phyloP scores from a whole-genome alignment of 2,888 invertebrate species.

The Cataglyphis cursor region DNA sequence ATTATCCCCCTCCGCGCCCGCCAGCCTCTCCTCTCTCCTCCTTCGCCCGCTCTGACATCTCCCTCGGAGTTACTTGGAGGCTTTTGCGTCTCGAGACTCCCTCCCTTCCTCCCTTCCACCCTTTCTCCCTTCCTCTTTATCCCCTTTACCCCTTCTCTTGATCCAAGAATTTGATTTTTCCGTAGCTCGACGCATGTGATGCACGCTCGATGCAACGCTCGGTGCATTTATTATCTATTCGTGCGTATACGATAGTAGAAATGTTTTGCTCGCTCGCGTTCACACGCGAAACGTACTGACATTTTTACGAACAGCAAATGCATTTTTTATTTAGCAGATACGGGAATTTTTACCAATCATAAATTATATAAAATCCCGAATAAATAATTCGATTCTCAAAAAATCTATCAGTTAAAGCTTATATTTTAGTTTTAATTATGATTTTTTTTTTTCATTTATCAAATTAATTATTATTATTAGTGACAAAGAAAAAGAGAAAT shows the following conservation, averaged over 20 bases:
- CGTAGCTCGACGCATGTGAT: slow-evolving; percentile 59
- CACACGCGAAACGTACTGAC: background rate
- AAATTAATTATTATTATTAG: background rate
- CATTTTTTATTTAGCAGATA: background rate
- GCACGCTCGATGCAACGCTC: slow-evolving; percentile 15
- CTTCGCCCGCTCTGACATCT: slow-evolving; percentile 5
- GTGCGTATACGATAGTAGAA: background rate
- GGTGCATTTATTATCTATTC: slow-evolving; percentile 38
- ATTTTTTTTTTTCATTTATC: background rate
- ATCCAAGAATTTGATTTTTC: slow-evolving; percentile 77
- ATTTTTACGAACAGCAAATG: slow-evolving; percentile 2
- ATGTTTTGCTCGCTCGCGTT: slow-evolving; percentile 6
- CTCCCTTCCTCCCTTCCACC: slow-evolving; percentile 24
- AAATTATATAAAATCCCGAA: background rate
- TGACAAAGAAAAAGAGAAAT: background rate
- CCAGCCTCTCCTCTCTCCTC: slow-evolving; percentile 52
- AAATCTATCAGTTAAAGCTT: background rate
- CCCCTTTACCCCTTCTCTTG: slow-evolving; percentile 26
- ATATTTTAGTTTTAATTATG: background rate
- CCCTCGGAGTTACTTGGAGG: slow-evolving; percentile 34
- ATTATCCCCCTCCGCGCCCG: slow-evolving; percentile 82
- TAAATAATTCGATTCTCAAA: background rate
- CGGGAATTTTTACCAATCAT: background rate
- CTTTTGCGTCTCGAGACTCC: slow-evolving; percentile 30
- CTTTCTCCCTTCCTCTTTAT: slow-evolving; percentile 10